Evolutionary conservation across 1,140 invertebrate genomes (phyloP), one percentile per base, ranked within the genome.

Genomic region (Plectrocnemia conspersa): DNA sequence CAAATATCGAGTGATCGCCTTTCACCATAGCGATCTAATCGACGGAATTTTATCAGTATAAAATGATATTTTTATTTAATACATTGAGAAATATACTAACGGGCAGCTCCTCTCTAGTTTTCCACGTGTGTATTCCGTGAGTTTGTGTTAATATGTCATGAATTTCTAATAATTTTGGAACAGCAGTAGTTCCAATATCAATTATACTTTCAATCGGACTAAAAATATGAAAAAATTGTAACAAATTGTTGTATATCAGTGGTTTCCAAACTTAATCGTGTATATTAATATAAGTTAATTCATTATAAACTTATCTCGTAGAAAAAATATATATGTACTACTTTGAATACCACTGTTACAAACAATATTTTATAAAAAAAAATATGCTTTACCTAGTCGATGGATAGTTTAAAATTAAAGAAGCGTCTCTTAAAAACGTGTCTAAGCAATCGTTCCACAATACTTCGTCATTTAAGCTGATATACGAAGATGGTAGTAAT

Each of bases 1-100:
- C 89, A 72, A 95, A 95, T 46, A 92, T 83, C 18, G 90, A 93
- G 72, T 94, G 91, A 65, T 7, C 4, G 6, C 2, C n/a, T 13
- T 16, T 38, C 4, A 38, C 21, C 19, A 15, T 23, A 25, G 36
- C 33, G 6, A 50, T 15, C 47, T 50, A 13, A 36, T 22, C 11
- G 19, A 9, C 18, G 10, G 1, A 50, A 50, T 6, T 5, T 5
- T 45, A 25, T 5, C 16, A 13, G 16, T 13, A 13, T 36, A 36
- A 36, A 13, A 36, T 13, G 33, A 16, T 6, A 6, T 16, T 10
- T 3, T 16, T 6, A 42, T 7, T 7, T 6, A 18, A 7, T 42
- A 21, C 15, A 42, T 22, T 5, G 5, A 42, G 23, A 42, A 4
- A 15, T 3, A 18, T 13, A 47, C 23, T 23, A 4, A 47, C 44